Percentiles rank a stretch among this genome's conserved stretches.
Conservation (phyloP, 2,113 vertebrate species). For the Cavia porcellus region DNA sequence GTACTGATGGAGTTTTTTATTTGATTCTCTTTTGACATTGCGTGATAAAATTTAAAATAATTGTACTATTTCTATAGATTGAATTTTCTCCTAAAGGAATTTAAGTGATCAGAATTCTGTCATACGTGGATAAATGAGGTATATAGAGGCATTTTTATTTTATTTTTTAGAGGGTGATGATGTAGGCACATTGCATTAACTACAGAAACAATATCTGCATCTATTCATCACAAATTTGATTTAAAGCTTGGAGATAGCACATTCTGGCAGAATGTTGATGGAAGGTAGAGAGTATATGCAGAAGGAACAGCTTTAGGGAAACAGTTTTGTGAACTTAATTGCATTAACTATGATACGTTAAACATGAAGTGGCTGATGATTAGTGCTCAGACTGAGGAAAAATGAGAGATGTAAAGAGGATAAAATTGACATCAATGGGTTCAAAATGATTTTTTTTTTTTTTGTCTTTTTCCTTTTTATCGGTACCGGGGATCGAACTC, state of each 20-base stretch:
- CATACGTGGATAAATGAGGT: constrained; percentile 79
- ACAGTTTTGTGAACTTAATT: constrained; percentile 83
- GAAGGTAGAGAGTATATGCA: constrained; percentile 64
- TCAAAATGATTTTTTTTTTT: constrained; percentile 70
- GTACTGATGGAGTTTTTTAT: constrained; percentile 48
- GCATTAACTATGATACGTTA: constrained; percentile 83
- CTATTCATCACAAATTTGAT: constrained; percentile 78
- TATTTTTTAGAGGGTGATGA: constrained; percentile 45
- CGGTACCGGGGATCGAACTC: too few relatives aligned
- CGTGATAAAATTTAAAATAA: constrained; percentile 80
- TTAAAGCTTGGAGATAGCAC: constrained; percentile 68
- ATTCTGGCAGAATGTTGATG: constrained; percentile 61
- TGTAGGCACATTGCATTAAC: constrained; percentile 78
- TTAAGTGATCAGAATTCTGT: constrained; percentile 74
- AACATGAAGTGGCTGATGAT: constrained; percentile 84
- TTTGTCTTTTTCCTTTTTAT: constrained; percentile 6
- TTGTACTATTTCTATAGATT: constrained; percentile 73
- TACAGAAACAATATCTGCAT: constrained; percentile 74
- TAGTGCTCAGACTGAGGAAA: constrained; percentile 74
- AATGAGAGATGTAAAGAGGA: constrained; percentile 74
- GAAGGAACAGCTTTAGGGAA: constrained; percentile 82
- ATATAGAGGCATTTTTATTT: constrained; percentile 56
- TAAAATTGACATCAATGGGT: constrained; percentile 63
- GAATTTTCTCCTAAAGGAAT: constrained; percentile 80
- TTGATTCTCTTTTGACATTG: constrained; percentile 27